Evolutionary conservation across 2,888 invertebrate species (phyloP).

Genomic region (Subacronicta megacephala): DNA sequence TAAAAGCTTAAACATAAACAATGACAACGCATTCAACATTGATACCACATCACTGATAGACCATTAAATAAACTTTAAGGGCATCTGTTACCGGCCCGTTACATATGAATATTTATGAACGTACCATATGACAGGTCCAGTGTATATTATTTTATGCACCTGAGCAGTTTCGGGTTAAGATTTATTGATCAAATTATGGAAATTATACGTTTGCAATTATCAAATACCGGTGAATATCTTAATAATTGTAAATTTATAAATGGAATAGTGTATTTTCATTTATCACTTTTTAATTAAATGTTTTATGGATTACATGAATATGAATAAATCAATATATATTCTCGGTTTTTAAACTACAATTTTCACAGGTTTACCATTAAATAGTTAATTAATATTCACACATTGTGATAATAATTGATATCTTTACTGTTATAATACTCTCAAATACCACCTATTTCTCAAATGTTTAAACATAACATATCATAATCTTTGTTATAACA

Average conservation of each 20-base stretch:
- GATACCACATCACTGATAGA: constrained; percentile 19
- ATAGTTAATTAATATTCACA: too few species aligned
- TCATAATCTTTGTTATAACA: too few species aligned
- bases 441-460: too few species aligned
- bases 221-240: not conserved
- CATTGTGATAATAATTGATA: too few species aligned
- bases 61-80: constrained; percentile 20
- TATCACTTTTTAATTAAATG: not conserved
- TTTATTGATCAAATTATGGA: constrained; percentile 11
- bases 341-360: too few species aligned
- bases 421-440: too few species aligned
- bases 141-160: constrained; percentile 15
- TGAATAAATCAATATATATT: too few species aligned
- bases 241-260: not conserved
- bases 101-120: constrained; percentile 52
- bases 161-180: constrained; percentile 13
- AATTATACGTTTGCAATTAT: constrained; percentile 1
- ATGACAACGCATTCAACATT: constrained; percentile 35
- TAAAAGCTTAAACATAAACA: constrained; percentile 38
- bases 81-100: constrained; percentile 35
- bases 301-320: not conserved
- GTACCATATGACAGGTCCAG: constrained; percentile 8
- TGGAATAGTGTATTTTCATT: not conserved
- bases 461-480: too few species aligned
- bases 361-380: too few species aligned